Percentiles rank a stretch among this genome's conserved stretches.
phyloP scores from a whole-genome alignment of 2,888 invertebrate genomes.

The Acanthococcus lagerstroemiae region DNA sequence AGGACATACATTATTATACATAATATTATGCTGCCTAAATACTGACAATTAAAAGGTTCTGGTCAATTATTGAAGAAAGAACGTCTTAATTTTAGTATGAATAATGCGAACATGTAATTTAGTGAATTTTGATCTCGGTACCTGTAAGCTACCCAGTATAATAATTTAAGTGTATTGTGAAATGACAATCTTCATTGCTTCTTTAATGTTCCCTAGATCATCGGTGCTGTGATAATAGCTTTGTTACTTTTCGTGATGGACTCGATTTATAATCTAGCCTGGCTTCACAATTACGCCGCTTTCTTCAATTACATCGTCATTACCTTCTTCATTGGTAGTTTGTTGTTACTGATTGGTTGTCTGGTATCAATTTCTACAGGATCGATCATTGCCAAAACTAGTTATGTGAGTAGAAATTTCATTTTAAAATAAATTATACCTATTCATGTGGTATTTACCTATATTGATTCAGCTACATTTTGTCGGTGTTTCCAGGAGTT shows the following conservation, averaged over 20 bases:
- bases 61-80: too few relatives aligned
- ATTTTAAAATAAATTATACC: background rate
- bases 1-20: too few relatives aligned
- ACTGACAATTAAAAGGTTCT: too few relatives aligned
- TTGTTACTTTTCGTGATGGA: constrained; percentile 48
- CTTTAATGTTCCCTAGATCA: constrained; percentile 50
- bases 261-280: too few relatives aligned
- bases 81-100: too few relatives aligned
- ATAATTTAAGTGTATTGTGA: too few relatives aligned
- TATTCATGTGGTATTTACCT: background rate
- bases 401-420: constrained; percentile 53
- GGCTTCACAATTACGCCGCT: constrained; percentile 46
- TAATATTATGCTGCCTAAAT: too few relatives aligned
- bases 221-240: constrained; percentile 65
- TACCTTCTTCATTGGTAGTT: constrained; percentile 69
- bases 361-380: constrained; percentile 69
- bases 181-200: too few relatives aligned
- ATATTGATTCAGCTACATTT: background rate
- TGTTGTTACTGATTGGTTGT: constrained; percentile 61
- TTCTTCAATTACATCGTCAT: constrained; percentile 63
- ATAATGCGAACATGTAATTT: too few relatives aligned
- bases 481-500: constrained; percentile 55
- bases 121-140: too few relatives aligned
- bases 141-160: too few relatives aligned
- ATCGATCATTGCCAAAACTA: constrained; percentile 71